phyloP scores from a whole-genome alignment of 1,140 invertebrate species.

The Sycophila sp. region DNA sequence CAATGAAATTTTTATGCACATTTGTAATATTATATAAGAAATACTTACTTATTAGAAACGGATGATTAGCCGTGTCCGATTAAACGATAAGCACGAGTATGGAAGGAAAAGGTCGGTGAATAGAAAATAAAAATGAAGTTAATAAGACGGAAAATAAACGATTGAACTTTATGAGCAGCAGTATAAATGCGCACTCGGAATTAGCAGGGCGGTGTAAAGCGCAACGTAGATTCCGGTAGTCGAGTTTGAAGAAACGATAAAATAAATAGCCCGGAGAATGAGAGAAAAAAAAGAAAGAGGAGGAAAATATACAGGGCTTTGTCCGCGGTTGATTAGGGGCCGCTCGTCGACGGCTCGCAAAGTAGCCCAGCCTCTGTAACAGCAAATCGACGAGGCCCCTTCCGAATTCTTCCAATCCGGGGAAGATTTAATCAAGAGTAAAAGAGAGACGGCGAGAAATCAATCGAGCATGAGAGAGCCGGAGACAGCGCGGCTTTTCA shows the following conservation, averaged over 20 bases:
- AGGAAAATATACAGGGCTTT: background rate
- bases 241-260: conserved; percentile 9
- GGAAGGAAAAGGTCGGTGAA: no score
- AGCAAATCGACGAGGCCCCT: background rate
- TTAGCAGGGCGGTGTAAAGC: no score
- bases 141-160: no score
- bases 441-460: conserved; percentile 30
- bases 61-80: no score
- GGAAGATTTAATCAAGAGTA: conserved; percentile 39
- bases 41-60: no score
- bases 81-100: no score
- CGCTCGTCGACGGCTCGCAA: conserved; percentile 5
- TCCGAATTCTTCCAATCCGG: conserved; percentile 32
- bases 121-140: background rate
- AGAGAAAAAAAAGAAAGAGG: background rate
- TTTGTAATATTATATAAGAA: no score
- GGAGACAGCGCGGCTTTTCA: conserved; percentile 8
- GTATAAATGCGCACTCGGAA: no score
- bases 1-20: no score
- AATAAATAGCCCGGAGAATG: background rate
- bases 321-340: conserved; percentile 28
- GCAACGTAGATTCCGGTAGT: no score
- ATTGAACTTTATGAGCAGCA: no score
- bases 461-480: conserved; percentile 38
- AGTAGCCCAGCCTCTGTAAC: conserved; percentile 22